Evolutionary conservation across 2,888 invertebrate species (phyloP).

Genomic region (Andrena hattorfiana): DNA sequence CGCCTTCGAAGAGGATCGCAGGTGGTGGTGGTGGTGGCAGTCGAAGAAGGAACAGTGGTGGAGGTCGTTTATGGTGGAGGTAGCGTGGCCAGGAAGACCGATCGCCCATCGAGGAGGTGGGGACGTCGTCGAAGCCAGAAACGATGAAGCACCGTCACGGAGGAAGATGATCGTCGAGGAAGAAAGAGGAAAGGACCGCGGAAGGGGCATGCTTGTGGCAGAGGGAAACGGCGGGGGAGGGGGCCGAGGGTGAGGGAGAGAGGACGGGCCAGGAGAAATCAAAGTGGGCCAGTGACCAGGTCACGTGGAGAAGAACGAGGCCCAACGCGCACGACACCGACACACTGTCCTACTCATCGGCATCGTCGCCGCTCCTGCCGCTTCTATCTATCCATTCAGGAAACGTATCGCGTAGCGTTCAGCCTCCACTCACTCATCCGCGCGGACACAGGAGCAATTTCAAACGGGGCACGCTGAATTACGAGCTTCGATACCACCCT

Average conservation of each 20-base stretch:
- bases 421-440: constrained; percentile 23
- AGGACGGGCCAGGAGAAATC: constrained; percentile 76
- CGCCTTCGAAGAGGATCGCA: constrained; percentile 69
- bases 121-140: constrained; percentile 49
- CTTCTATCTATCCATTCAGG: constrained; percentile 76
- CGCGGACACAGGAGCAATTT: constrained; percentile 8
- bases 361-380: constrained; percentile 60
- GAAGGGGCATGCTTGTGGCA: constrained; percentile 16
- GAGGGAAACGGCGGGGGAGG: constrained; percentile 36
- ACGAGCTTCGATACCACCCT: not conserved
- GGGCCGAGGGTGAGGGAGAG: constrained; percentile 21
- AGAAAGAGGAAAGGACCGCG: constrained; percentile 14
- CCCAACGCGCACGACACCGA: constrained; percentile 83
- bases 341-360: constrained; percentile 85
- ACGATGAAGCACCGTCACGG: constrained; percentile 33
- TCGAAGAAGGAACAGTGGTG: constrained; percentile 61
- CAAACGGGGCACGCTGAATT: not conserved
- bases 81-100: constrained; percentile 58
- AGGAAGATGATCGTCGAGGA: constrained; percentile 4
- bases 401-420: constrained; percentile 72
- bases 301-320: constrained; percentile 84
- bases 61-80: constrained; percentile 73
- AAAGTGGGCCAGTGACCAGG: constrained; percentile 84
- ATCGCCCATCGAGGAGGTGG: constrained; percentile 48
- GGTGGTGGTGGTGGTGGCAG: constrained; percentile 64